Evolutionary conservation across 2,797 vertebrate genomes (phyloP).

Genomic region (Erethizon dorsatum): DNA sequence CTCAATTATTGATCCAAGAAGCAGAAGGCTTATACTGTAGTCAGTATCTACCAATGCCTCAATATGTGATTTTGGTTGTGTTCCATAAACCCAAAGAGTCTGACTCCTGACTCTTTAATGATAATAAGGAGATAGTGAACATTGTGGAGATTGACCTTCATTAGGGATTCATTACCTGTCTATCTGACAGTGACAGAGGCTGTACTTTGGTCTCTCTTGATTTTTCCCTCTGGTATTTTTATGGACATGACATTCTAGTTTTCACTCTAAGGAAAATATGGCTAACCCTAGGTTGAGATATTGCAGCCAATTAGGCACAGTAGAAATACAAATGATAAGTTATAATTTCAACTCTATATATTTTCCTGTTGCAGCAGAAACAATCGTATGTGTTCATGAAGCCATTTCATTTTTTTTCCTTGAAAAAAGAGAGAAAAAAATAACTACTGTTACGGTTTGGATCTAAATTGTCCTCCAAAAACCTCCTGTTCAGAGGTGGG

Average conservation of each 20-base stretch:
- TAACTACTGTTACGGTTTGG: background rate
- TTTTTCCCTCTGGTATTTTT: constrained; percentile 2
- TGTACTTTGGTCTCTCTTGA: constrained; percentile 22
- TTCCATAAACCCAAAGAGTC: background rate
- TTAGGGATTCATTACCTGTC: background rate
- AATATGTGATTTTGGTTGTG: background rate
- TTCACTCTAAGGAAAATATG: constrained; percentile 42
- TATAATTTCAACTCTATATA: constrained; percentile 30
- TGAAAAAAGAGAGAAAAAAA: background rate
- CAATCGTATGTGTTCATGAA: constrained; percentile 1
- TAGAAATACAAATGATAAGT: background rate
- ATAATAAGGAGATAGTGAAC: background rate
- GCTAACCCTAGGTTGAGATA: constrained; percentile 35
- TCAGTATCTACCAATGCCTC: background rate
- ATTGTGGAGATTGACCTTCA: background rate
- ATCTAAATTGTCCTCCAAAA: background rate
- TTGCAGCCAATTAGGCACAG: background rate
- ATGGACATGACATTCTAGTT: constrained; percentile 44
- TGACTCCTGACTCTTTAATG: constrained; percentile 38
- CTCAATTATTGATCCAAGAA: background rate
- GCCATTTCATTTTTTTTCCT: background rate
- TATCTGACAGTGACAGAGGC: background rate
- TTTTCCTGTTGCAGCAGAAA: constrained; percentile 38
- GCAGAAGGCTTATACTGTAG: background rate
- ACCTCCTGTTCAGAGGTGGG: background rate